A percentile compares a stretch with the other conserved stretches of the same genome.
Conservation (phyloP, 2,888 invertebrate species). For the Mythimna loreyi region DNA sequence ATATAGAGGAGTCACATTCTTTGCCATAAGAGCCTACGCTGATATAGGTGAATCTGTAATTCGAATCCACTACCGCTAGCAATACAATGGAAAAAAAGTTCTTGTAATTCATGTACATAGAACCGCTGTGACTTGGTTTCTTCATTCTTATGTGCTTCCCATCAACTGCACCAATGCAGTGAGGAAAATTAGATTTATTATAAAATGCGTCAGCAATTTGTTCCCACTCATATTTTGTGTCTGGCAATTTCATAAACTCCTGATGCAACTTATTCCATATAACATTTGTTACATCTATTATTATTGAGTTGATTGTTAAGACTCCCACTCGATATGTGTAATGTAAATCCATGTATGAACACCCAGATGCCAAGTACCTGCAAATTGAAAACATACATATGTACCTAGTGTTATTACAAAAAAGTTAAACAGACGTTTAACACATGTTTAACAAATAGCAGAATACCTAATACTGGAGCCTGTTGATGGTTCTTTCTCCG, state of each 20-base stretch:
- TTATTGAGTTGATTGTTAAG: slow-evolving; percentile 3
- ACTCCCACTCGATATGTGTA: slow-evolving; percentile 5
- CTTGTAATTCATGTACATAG: background rate
- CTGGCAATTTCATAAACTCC: slow-evolving; percentile 1
- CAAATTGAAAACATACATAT: too few relatives aligned
- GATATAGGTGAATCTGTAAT: slow-evolving; percentile 38
- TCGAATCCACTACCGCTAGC: slow-evolving; percentile 33
- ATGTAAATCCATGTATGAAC: background rate
- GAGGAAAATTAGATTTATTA: background rate
- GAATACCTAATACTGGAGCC: slow-evolving; percentile 3
- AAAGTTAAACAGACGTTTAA: too few relatives aligned
- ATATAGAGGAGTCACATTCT: slow-evolving; percentile 59
- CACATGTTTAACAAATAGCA: background rate
- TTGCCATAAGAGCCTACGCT: slow-evolving; percentile 65
- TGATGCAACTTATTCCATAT: background rate
- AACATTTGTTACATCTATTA: slow-evolving; percentile 3
- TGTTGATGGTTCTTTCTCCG: background rate
- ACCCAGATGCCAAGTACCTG: too few relatives aligned
- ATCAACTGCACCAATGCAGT: slow-evolving; percentile 7
- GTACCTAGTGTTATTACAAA: too few relatives aligned
- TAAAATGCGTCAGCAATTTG: slow-evolving; percentile 6
- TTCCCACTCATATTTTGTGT: slow-evolving; percentile 7
- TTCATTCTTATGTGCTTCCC: background rate
- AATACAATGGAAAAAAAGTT: slow-evolving; percentile 6
- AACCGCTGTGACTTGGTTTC: slow-evolving; percentile 3